phyloP scores from a whole-genome alignment of 2,888 invertebrate species.

The Stegana nigrithorax region DNA sequence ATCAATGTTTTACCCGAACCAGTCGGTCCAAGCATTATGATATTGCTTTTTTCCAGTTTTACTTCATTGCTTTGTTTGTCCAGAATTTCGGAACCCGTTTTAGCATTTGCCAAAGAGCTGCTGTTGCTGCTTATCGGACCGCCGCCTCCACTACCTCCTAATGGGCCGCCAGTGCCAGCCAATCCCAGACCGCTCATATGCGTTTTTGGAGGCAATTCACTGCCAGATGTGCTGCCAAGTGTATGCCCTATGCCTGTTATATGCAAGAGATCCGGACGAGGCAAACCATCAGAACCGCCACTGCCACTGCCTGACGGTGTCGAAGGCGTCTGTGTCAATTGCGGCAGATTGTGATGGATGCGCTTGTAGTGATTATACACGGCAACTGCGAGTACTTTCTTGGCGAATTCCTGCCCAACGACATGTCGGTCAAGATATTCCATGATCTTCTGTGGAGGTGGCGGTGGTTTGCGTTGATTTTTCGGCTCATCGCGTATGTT shows the following conservation, averaged over 20 bases:
- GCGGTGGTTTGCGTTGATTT: constrained; percentile 84
- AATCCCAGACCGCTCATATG: constrained; percentile 42
- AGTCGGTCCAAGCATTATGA: constrained; percentile 94
- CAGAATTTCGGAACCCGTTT: constrained; percentile 80
- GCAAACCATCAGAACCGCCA: constrained; percentile 58
- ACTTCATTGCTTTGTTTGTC: constrained; percentile 86
- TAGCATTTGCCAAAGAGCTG: constrained; percentile 27
- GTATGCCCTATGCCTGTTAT: constrained; percentile 82
- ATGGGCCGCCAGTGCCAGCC: constrained; percentile 26
- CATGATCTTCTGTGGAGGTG: constrained; percentile 96
- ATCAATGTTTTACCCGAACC: constrained; percentile 97
- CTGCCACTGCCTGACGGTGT: constrained; percentile 28
- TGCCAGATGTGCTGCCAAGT: constrained; percentile 70
- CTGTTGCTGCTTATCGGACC: constrained; percentile 20
- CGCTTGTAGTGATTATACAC: constrained; percentile 99
- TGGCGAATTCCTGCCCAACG: constrained; percentile 96
- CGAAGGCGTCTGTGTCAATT: constrained; percentile 50
- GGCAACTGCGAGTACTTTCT: constrained; percentile 96
- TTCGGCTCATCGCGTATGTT: constrained; percentile 82
- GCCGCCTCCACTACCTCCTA: constrained; percentile 38
- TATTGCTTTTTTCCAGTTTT: constrained; percentile 95
- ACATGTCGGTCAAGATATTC: constrained; percentile 97
- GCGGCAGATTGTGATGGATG: constrained; percentile 91
- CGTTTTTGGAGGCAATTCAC: constrained; percentile 61
- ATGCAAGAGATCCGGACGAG: constrained; percentile 80